Evolutionary conservation across 2,888 invertebrate genomes (phyloP), one percentile per base, ranked within the genome.

Genomic region (Sisyra terminalis): DNA sequence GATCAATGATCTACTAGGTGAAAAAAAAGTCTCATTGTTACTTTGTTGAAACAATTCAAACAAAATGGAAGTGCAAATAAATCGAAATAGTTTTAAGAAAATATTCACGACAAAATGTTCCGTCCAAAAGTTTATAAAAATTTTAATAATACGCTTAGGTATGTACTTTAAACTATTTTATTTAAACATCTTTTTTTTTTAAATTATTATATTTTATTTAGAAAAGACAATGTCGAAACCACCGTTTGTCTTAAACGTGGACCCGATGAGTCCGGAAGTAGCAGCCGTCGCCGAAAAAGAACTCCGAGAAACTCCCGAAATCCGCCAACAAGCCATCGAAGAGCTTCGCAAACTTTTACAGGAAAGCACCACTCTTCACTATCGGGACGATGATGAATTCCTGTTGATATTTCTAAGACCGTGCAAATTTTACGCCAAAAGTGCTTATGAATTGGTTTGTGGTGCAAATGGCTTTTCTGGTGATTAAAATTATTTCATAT

Each of bases 361-460:
- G 47, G 80, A 76, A 51, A 71, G 73, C 49, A 70, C 73, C 39
- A 78, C 78, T 46, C 55, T 85, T 43, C 66, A 71, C 55, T 84
- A 64, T 53, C 71, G 70, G 45, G 82, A 83, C 34, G 82, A 82
- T 50, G 86, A 87, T 50, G 82, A 82, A 29, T 72, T 81, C 35
- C 68, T 88, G 8, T 66, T 75, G n/a, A 78, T 83, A 47, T 85
- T 84, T 56, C 64, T 88, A 44, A 71, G 88, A 45, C 83, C 85
- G 17, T 80, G 81, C 63, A 87, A 88, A 59, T 88, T 73, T 65
- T 86, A 87, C 52, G 78, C 86, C 1, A 70, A 85, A 52, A 84
- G 85, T 61, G 87, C 87, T 0, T 64, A 77, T 44, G 77, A 76
- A 54, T 64, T 87, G 67, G 84, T 83, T 57, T 75, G 75, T 66